Evolutionary conservation across 2,113 vertebrate species (phyloP), one percentile per base, ranked within the genome.

Genomic region (Craseonycteris thonglongyai): DNA sequence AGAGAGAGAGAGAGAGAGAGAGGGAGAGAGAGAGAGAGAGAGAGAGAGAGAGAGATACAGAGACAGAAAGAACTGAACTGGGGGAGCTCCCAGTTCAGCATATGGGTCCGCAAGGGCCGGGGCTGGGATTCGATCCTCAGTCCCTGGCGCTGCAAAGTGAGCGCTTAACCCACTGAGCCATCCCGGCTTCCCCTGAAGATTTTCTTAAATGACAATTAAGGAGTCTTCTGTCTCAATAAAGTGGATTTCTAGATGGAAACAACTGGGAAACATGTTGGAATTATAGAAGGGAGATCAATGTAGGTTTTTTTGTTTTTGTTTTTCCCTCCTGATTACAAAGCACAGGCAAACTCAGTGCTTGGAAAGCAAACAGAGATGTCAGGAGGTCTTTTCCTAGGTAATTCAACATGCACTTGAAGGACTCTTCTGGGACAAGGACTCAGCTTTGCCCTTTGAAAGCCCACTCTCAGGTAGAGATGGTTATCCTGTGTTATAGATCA

Each of bases 401-500:
- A 75, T 81, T 96, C 76, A 76, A 49, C 66, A 72, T 81, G 69
- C 58, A 72, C 74, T 95, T 83, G 6, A n/a, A 98, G 93, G 94
- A 93, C 59, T 78, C 63, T 97, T 92, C 96, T 98, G 95, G 81
- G 96, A 96, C 97, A 97, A 51, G 0, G 4, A 98, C 97, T 97
- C 91, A 92, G 88, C 98, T 96, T 97, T 98, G 98, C 98, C 98
- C 98, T 99, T 98, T 98, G 97, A 97, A 95, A 98, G 96, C 96
- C 98, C 97, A 97, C 98, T 98, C 97, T 96, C 96, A 97, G 96
- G 97, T 98, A 98, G 99, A 98, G 99, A 99, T 99, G 99, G 98
- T 98, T 98, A 97, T 99, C 98, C 98, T 96, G 75, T 97, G 93
- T 99, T 99, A 98, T 99, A 98, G 88, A 98, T 99, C 99, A 99